Evolutionary conservation across 2,888 invertebrate species (phyloP).

Genomic region (Ernsta delagoae): DNA sequence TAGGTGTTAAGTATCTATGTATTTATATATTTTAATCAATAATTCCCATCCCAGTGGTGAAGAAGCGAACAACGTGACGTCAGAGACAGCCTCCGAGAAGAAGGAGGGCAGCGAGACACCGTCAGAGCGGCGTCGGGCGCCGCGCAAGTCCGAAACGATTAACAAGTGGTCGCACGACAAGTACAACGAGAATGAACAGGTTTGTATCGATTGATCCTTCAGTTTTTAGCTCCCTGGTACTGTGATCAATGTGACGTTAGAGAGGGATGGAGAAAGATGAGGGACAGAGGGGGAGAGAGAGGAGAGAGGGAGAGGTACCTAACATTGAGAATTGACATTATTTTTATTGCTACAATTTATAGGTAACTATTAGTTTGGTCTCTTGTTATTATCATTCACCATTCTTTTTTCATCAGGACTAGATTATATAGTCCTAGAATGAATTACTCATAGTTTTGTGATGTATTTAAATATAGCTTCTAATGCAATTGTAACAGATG

Average conservation of each 20-base stretch:
- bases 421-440: too few species aligned
- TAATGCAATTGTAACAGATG: slow-evolving; percentile 80
- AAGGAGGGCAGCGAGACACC: slow-evolving; percentile 53
- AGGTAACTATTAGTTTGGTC: too few species aligned
- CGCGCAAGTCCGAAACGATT: slow-evolving; percentile 85
- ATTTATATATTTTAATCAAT: too few species aligned
- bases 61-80: background rate
- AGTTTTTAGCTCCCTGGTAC: background rate
- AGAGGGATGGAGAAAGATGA: too few species aligned
- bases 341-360: too few species aligned
- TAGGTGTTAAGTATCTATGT: too few species aligned
- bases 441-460: background rate
- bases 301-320: too few species aligned
- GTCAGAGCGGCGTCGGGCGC: slow-evolving; percentile 54
- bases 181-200: slow-evolving; percentile 87
- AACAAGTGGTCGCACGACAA: slow-evolving; percentile 95
- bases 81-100: slow-evolving; percentile 52
- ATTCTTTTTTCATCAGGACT: too few species aligned
- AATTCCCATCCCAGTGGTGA: background rate
- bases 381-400: too few species aligned
- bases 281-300: too few species aligned
- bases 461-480: background rate
- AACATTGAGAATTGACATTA: too few species aligned
- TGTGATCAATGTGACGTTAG: background rate
- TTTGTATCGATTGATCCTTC: slow-evolving; percentile 39